A percentile compares a stretch with the other conserved stretches of the same genome.
Evolutionary conservation across 2,888 invertebrate genomes (phyloP).

Genomic region (Uropetala carovei): DNA sequence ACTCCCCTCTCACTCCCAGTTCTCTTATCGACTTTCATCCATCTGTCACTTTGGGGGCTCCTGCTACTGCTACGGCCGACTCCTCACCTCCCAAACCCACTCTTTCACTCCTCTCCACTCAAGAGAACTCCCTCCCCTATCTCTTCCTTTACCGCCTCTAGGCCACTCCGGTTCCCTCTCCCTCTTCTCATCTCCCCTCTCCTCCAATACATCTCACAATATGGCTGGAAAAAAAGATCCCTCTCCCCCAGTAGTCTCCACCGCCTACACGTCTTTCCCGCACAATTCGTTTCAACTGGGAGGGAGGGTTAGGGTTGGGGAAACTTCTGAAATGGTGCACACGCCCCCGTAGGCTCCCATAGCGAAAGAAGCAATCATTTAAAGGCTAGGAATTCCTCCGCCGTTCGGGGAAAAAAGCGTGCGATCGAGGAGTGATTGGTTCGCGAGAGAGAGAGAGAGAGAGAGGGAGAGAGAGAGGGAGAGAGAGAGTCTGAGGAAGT

Average conservation of each 20-base stretch:
- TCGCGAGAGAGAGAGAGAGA: not conserved
- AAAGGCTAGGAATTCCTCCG: not conserved
- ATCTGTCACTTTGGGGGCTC: not conserved
- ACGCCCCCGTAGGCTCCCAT: not conserved
- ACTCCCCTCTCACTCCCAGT: not conserved
- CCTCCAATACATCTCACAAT: not conserved
- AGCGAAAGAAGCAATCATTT: constrained; percentile 7
- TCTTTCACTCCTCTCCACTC: too few relatives aligned
- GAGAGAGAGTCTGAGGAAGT: not conserved
- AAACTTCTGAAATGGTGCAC: not conserved
- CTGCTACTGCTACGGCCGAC: too few relatives aligned
- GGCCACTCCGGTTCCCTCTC: not conserved
- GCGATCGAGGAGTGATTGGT: not conserved
- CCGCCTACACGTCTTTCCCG: not conserved
- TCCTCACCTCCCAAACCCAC: too few relatives aligned
- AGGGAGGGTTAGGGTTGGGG: not conserved
- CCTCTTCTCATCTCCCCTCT: not conserved
- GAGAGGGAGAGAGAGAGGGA: not conserved
- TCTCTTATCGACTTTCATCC: not conserved
- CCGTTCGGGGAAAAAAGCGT: not conserved
- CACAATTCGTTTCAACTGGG: constrained; percentile 12
- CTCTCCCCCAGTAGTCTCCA: not conserved
- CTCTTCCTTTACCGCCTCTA: too few relatives aligned
- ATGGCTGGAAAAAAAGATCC: not conserved
- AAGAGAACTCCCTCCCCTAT: too few relatives aligned